A percentile compares a stretch with the other conserved stretches of the same genome.
Evolutionary conservation across 2,113 vertebrate species (phyloP).

Genomic region (Trochalopteron elliotii): DNA sequence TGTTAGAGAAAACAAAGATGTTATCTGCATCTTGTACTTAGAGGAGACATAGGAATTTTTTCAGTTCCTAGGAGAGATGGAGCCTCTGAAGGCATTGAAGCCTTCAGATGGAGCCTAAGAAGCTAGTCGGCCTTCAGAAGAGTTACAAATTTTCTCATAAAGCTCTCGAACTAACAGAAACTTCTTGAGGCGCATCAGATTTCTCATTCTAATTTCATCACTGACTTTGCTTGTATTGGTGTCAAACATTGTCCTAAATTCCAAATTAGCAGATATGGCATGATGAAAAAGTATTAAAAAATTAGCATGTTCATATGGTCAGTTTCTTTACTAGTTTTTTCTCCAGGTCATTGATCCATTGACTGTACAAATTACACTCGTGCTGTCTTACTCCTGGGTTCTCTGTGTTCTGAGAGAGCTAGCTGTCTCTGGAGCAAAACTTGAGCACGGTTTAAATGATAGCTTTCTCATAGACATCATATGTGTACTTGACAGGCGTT

Average conservation of each 20-base stretch:
- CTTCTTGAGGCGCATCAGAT: background rate
- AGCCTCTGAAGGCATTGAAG: no score
- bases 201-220: background rate
- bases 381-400: background rate
- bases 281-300: background rate
- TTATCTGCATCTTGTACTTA: background rate
- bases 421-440: background rate
- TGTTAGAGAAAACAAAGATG: background rate
- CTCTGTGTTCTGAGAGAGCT: background rate
- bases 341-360: background rate
- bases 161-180: background rate
- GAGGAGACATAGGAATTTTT: background rate
- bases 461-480: background rate
- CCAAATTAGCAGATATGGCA: background rate
- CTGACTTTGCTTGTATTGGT: background rate
- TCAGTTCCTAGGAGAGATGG: background rate
- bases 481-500: background rate
- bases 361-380: background rate
- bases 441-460: background rate
- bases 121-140: background rate
- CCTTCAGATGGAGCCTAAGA: background rate
- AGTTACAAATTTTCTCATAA: background rate
- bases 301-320: fast-evolving
- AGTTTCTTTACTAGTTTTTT: background rate
- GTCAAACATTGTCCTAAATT: background rate